phyloP scores from a whole-genome alignment of 35 echinoderm and acorn worm genomes.

The Heliocidaris tuberculata region DNA sequence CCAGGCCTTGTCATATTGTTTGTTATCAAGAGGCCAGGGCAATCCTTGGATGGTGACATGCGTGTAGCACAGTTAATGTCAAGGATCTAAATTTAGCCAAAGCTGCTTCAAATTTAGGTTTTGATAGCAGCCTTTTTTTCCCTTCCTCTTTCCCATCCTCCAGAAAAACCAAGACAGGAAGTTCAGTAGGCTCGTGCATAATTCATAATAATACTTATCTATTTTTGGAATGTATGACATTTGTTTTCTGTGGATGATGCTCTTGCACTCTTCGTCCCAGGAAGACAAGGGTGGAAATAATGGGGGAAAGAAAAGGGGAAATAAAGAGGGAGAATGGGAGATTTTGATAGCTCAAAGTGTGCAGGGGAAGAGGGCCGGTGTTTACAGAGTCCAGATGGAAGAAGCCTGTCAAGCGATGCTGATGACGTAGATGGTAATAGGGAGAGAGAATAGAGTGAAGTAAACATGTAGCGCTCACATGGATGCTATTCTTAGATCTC shows the following conservation, averaged over 20 bases:
- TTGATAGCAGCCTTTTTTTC: not conserved
- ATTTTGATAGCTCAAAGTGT: not conserved
- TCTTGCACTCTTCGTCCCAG: not conserved
- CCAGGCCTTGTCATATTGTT: not conserved
- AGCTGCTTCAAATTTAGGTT: not conserved
- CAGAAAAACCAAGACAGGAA: not conserved
- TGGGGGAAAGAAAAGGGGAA: not conserved
- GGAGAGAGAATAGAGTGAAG: slow-evolving; percentile 28
- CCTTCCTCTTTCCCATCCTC: not conserved
- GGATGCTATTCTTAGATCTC: slow-evolving; percentile 27
- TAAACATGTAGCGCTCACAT: slow-evolving; percentile 37
- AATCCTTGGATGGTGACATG: not conserved
- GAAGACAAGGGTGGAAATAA: not conserved
- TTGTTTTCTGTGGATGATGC: slow-evolving; percentile 3
- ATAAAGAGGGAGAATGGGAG: not conserved
- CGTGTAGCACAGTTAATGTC: not conserved
- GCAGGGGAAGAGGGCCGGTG: slow-evolving; percentile 17
- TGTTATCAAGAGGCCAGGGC: not conserved
- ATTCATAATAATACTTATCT: slow-evolving; percentile 18
- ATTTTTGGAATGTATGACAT: slow-evolving; percentile 32
- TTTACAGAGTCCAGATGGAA: slow-evolving; percentile 49
- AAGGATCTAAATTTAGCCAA: slow-evolving; percentile 24
- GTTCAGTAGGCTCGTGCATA: slow-evolving; percentile 1
- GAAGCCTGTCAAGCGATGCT: slow-evolving; percentile 19
- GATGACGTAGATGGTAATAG: slow-evolving; percentile 51